Evolutionary conservation across 2,113 vertebrate genomes (phyloP).

Genomic region (Eulemur macaco): DNA sequence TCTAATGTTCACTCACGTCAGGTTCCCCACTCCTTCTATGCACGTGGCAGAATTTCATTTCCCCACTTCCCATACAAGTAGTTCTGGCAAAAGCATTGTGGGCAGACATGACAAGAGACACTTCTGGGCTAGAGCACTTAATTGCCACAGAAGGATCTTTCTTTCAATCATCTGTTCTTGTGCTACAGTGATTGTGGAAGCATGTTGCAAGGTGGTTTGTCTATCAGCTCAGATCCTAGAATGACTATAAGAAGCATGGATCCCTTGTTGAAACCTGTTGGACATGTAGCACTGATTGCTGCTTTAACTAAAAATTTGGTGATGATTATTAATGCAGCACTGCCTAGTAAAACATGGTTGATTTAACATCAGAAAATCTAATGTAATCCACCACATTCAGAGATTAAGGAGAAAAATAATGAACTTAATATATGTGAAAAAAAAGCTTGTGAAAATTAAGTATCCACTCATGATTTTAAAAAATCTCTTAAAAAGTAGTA

Average conservation of each 20-base stretch:
- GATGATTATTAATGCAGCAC: neutral
- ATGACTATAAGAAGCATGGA: neutral
- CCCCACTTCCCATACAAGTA: fast-evolving
- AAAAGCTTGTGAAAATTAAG: neutral
- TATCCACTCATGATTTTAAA: neutral
- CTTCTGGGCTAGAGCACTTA: neutral
- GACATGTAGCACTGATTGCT: neutral
- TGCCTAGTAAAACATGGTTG: neutral
- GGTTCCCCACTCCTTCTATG: neutral
- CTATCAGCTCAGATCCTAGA: neutral
- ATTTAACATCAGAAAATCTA: neutral
- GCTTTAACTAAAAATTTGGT: neutral
- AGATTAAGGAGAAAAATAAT: neutral
- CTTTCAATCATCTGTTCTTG: neutral
- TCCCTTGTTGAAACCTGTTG: neutral
- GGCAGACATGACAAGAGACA: neutral
- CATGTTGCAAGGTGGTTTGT: neutral
- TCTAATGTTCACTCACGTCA: neutral
- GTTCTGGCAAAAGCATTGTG: neutral
- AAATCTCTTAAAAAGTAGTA: neutral
- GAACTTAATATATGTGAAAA: neutral
- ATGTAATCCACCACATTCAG: neutral
- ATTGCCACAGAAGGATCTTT: neutral
- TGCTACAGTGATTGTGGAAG: neutral
- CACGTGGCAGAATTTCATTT: neutral